Conservation (phyloP, 2,888 invertebrate genomes). For the Trissolcus brochymenae region DNA sequence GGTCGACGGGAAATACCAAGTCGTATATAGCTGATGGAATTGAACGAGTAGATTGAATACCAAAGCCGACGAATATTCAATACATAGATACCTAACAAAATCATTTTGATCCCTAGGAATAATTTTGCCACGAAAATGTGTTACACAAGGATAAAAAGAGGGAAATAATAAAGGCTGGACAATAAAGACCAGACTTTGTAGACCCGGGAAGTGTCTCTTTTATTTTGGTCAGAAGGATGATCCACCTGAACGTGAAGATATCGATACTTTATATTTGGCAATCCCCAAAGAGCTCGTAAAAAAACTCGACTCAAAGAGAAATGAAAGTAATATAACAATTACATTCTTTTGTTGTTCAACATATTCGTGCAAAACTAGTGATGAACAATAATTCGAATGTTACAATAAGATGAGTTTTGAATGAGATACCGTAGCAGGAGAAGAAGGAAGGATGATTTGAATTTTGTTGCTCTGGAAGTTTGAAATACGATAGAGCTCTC, state of each 20-base stretch:
- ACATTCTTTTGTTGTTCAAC: too few relatives aligned
- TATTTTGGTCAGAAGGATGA: slow-evolving; percentile 28
- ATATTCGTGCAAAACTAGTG: too few relatives aligned
- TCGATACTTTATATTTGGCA: slow-evolving; percentile 71
- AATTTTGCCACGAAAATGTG: slow-evolving; percentile 26
- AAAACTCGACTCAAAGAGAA: slow-evolving; percentile 75
- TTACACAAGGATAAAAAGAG: slow-evolving; percentile 5
- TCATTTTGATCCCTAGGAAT: slow-evolving; percentile 49
- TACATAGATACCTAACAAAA: slow-evolving; percentile 48
- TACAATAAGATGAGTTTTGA: too few relatives aligned
- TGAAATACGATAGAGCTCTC: too few relatives aligned
- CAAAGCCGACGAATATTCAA: slow-evolving; percentile 53
- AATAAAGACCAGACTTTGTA: slow-evolving; percentile 40
- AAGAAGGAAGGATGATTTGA: too few relatives aligned
- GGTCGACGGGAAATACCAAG: slow-evolving; percentile 49
- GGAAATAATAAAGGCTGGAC: not conserved
- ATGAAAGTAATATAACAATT: too few relatives aligned
- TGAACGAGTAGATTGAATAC: slow-evolving; percentile 51
- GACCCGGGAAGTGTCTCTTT: slow-evolving; percentile 29
- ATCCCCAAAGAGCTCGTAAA: slow-evolving; percentile 78
- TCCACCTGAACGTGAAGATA: slow-evolving; percentile 40
- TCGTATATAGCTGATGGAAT: slow-evolving; percentile 57
- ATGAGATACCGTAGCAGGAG: too few relatives aligned
- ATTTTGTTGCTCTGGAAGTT: too few relatives aligned
- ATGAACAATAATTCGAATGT: too few relatives aligned